Percentiles rank a stretch among this genome's conserved stretches.
Conservation (phyloP, 2,888 invertebrate genomes). For the Rapana venosa region DNA sequence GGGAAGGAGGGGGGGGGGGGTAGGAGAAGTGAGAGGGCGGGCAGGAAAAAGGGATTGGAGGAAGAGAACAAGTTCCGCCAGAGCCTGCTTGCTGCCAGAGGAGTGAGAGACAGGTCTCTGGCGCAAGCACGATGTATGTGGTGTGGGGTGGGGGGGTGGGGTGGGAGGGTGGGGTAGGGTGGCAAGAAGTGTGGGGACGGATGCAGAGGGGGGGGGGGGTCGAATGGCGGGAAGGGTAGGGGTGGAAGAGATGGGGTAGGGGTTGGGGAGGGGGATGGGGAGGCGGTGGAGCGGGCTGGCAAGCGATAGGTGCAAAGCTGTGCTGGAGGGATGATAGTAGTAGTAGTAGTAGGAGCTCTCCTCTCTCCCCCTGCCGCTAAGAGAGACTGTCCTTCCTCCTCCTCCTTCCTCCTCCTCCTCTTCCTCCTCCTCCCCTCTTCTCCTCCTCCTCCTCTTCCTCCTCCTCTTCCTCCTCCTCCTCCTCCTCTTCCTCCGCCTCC, state of each 20-base stretch:
- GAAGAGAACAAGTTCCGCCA: background rate
- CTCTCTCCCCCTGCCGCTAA: no score
- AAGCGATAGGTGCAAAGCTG: conserved; percentile 17
- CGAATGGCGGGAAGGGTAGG: background rate
- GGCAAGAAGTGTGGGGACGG: background rate
- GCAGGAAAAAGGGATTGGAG: background rate
- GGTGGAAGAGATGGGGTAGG: background rate
- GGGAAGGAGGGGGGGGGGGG: background rate
- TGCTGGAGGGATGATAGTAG: background rate
- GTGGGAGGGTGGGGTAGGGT: background rate
- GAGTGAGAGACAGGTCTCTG: background rate
- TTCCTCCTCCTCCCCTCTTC: background rate
- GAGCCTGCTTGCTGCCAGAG: background rate
- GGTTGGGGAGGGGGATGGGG: background rate
- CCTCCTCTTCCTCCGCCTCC: background rate
- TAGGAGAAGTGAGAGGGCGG: background rate
- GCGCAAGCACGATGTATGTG: background rate
- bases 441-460: background rate
- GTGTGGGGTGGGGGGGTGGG: background rate
- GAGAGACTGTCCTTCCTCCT: background rate
- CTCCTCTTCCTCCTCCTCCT: background rate
- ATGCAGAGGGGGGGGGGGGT: background rate
- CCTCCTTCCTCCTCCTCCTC: conserved; percentile 20
- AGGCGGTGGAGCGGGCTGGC: background rate
- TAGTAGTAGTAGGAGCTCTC: no score